Evolutionary conservation across 2,113 vertebrate species (phyloP).

Genomic region (Paradisaea rubra): DNA sequence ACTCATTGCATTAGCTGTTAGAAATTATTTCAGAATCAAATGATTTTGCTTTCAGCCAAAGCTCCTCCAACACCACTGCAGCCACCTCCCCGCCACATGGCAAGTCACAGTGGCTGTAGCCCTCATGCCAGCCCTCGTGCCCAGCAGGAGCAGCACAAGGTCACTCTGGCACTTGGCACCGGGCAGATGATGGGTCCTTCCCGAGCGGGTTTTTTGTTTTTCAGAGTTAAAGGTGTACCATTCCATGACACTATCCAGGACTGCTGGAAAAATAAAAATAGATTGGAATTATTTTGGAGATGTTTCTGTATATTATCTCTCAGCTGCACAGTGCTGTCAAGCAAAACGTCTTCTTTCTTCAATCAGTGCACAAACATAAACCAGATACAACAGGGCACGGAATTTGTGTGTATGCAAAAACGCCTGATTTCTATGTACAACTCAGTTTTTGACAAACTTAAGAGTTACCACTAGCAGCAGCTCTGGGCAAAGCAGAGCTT

Average conservation of each 20-base stretch:
- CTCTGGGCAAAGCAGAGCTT: not conserved
- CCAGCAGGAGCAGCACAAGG: not conserved
- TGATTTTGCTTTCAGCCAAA: not conserved
- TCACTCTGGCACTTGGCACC: fast-evolving
- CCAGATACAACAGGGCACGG: not conserved
- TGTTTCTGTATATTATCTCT: conserved; percentile 11
- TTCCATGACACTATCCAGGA: not conserved
- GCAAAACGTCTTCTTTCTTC: conserved; percentile 1
- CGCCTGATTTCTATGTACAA: not conserved
- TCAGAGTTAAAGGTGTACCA: not conserved
- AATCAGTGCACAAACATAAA: not conserved
- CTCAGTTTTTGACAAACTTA: not conserved
- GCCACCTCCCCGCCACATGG: fast-evolving
- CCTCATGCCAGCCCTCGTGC: not conserved
- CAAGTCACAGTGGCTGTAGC: fast-evolving
- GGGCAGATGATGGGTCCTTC: fast-evolving
- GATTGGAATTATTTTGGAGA: conserved; percentile 22
- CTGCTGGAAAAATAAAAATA: conserved; percentile 20
- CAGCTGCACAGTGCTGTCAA: not conserved
- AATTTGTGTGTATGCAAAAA: not conserved
- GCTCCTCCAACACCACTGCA: not conserved
- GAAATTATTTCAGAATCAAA: not conserved
- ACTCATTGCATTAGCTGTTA: not conserved
- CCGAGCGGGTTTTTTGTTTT: fast-evolving
- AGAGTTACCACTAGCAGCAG: not conserved